Base-by-base conservation (phyloP, 2,113 vertebrate species). In the Corythoichthys intestinalis region DNA sequence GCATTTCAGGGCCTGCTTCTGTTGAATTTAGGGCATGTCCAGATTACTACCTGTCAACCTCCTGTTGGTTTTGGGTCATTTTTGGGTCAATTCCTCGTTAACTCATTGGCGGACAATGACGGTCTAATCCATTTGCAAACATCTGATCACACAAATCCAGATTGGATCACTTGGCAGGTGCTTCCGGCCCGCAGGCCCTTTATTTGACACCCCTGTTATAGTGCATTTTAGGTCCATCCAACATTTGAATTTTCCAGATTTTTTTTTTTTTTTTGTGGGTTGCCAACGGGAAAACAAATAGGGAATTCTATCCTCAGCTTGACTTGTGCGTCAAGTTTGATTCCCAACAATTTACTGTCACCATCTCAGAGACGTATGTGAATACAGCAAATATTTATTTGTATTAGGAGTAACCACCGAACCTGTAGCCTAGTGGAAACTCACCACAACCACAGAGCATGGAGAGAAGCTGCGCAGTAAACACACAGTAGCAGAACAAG, bases 401-500 rank as follows among this genome's bases (percentile, higher is more conserved):
- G 72, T 71, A 73, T 78, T 76, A 66, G 69, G 70, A 75, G 77
- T 74, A 83, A 71, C 81, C 79, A 68, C 77, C 76, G 74, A 86
- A 80, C 71, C 83, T 78, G 80, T 75, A 75, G 69, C 74, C 76
- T 83, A 71, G 81, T 86, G 90, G 90, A 92, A 91, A 91, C 86
- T 86, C 69, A 70, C 86, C 86, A 65, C 84, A 87, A 86, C 86
- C 85, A 76, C 85, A 74, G 82, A 86, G 88, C 77, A 69, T 86
- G 74, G 84, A 82, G 83, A 87, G 82, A 87, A 83, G 77, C 81
- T 75, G 84, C 79, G 71, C 13, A 77, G 75, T 72, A 91, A 91
- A 89, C 85, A 92, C 86, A 92, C 88, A 90, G 77, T 74, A 70
- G 80, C 81, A 79, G 81, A 76, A 78, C 74, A 88, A 88, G 87